Evolutionary conservation across 2,888 invertebrate genomes (phyloP), one percentile per base, ranked within the genome.

Genomic region (Griposia aprilina): DNA sequence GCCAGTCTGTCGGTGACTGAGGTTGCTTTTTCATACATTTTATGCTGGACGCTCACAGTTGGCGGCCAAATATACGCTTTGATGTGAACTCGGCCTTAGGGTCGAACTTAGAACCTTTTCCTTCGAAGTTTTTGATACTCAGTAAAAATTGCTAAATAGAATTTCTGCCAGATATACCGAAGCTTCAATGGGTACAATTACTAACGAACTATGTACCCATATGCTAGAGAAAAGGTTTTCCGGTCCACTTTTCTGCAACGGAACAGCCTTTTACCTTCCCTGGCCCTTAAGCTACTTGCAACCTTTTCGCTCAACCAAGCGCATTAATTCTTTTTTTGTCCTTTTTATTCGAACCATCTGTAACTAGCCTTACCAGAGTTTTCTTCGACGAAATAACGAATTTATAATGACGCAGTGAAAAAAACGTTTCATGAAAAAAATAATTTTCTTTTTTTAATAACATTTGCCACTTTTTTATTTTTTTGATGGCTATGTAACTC

Each of bases 231-330:
- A 78, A 84, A 76, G 71, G 71, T 76, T 76, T 82, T 85, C 76
- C 82, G 78, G 72, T 69, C 62, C 62, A 69, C 11, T 67, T 85
- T 83, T 77, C 69, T 75, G 52, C 60, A 50, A 62, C 65, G 71
- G 75, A 70, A 74, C 62, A 59, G 50, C 30, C n/a, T 74, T 78
- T 78, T 73, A 82, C 85, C 82, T 85, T 76, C 20, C 41, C 0
- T 1, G 52, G 48, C 69, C 79, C 57, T 83, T 69, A 72, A 62
- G 83, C 62, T 74, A 78, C 74, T 72, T 83, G 77, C 81, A 79
- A 41, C 75, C 63, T 74, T 84, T 72, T 70, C 71, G 74, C 83
- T 83, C 86, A 36, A 83, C 52, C 76, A 79, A 85, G 83, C 85
- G 55, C 30, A 69, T 72, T 68, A 67, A 83, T 74, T 63, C 30